Conservation (phyloP, 2,113 vertebrate species). For the Saccopteryx leptura region DNA sequence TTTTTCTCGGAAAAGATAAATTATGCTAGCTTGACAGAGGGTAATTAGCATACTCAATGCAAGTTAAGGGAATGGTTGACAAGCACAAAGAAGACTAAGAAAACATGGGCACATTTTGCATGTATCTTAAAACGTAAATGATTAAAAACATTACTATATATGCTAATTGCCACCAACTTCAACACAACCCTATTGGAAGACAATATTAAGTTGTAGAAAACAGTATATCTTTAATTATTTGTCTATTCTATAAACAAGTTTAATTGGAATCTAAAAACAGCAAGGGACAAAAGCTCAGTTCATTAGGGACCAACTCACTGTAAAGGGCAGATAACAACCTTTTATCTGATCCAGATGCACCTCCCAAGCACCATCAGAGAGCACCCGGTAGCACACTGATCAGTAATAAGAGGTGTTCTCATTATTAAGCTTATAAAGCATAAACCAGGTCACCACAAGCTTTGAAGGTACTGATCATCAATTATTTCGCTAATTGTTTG, state of each 20-base stretch:
- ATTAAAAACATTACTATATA: conserved; percentile 82
- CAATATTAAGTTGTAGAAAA: conserved; percentile 83
- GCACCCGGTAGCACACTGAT: conserved; percentile 87
- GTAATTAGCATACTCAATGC: conserved; percentile 80
- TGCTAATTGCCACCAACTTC: conserved; percentile 80
- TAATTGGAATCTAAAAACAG: conserved; percentile 89
- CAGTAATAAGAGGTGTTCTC: conserved; percentile 89
- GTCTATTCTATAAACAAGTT: conserved; percentile 90
- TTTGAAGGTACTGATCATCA: conserved; percentile 90
- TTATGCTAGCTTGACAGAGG: conserved; percentile 63
- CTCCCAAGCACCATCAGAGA: conserved; percentile 75
- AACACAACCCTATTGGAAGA: conserved; percentile 78
- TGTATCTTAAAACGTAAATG: conserved; percentile 71
- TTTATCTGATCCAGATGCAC: conserved; percentile 85
- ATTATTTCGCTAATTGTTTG: conserved; percentile 93
- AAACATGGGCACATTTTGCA: conserved; percentile 57
- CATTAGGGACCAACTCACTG: conserved; percentile 87
- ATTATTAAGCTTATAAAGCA: conserved; percentile 89
- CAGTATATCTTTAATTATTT: conserved; percentile 89
- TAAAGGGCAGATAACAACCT: conserved; percentile 87
- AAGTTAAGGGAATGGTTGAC: conserved; percentile 77
- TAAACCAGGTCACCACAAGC: conserved; percentile 89
- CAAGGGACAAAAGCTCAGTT: conserved; percentile 86
- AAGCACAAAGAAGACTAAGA: conserved; percentile 79
- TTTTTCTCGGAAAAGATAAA: conserved; percentile 75